Evolutionary conservation across 2,797 vertebrate genomes (phyloP), one percentile per base, ranked within the genome.

Genomic region (Gymnothorax reevesii): DNA sequence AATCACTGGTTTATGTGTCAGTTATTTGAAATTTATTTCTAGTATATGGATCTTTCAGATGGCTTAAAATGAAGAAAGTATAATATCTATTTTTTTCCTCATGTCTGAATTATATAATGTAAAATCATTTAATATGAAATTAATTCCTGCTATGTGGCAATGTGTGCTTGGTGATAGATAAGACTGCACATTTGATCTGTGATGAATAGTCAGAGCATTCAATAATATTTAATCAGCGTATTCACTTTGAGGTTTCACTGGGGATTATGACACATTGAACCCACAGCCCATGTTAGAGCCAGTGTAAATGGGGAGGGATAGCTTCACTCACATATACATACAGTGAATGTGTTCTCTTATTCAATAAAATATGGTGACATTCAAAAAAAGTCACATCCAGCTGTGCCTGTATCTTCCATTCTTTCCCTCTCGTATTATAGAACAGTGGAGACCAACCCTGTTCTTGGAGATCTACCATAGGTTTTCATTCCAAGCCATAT

Each of bases 351-450:
- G 27, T 49, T 79, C 33, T 79, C 17, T 33, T 42, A 42, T 79
- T 79, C 22, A 79, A 52, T 52, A 79, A 52, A 33, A 79, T 42
- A 79, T 52, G 49, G 27, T 52, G 49, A 42, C 27, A 52, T 52
- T 52, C 75, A 79, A 52, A 79, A 12, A 33, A 79, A 52, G 75
- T 79, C 64, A 66, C 64, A 66, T 66, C 64, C 64, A 66, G 64
- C 64, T 66, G 64, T 66, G 64, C 64, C 17, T 66, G 6, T 66
- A 6, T 66, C 64, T 66, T 7, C n/a, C 62, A 20, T 6, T 1
- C 3, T 64, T 22, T 25, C 64, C 22, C n/a, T 25, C 64, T 66
- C 64, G 33, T 42, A 42, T 42, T 42, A 42, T 42, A 42, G 33
- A 42, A 42, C 33, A 42, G 33, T 42, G 33, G 33, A 42, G 33